Evolutionary conservation across 1,140 invertebrate species (phyloP), one percentile per base, ranked within the genome.

Genomic region (Archegozetes longisetosus): DNA sequence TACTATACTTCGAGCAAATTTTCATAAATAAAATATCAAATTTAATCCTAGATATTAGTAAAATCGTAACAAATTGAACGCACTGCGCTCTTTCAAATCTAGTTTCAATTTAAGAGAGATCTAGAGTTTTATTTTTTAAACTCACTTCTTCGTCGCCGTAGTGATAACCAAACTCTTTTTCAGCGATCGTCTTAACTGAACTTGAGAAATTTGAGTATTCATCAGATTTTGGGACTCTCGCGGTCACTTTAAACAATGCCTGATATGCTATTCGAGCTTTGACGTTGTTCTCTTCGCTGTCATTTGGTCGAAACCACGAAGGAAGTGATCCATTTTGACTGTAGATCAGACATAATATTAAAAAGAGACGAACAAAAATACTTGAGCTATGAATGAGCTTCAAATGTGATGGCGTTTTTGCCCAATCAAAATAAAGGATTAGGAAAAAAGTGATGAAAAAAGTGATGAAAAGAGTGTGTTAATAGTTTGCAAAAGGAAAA

Each of bases 211-310:
- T 78, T 26, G 78, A 72, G 67, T 88, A 88, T 66, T 85, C 82
- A 28, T 80, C 75, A 14, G 71, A 70, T 66, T 88, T 83, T 0
- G 88, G 88, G 12, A 87, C 86, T 32, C 82, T 69, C 6, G 84
- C 76, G 0, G 89, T 94, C n/a, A 98, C 85, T 0, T 86, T 95
- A 52, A 96, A 77, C 53, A 97, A 74, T 0, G 89, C 83, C 62
- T 86, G 83, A 73, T 89, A 98, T 0, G 92, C 92, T 68, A 84
- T 82, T 69, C 80, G 79, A 0, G 92, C 92, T 63, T 83, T 79
- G 64, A 83, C 78, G 71, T 97, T 97, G 47, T 82, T 79, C 60
- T 85, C 84, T 0, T 78, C 74, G 0, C 82, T 83, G 68, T 94
- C 91, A 28, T 79, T 78, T 62, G 80, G 77, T 56, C 85, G 78